Evolutionary conservation across 2,888 invertebrate species (phyloP), one percentile per base, ranked within the genome.

Genomic region (Ophion slaviceki): DNA sequence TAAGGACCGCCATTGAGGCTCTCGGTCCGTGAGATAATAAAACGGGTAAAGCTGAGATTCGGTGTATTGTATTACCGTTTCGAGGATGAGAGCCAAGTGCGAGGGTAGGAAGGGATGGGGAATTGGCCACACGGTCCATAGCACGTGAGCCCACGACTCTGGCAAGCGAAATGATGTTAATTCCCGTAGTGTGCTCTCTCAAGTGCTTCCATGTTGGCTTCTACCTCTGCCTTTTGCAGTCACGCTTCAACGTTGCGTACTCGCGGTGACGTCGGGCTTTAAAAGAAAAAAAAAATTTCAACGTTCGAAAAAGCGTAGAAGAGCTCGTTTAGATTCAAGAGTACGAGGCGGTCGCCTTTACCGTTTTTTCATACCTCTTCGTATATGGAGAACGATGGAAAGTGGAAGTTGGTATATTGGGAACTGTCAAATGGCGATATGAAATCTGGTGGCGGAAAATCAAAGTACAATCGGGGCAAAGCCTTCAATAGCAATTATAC

Each of bases 31-130:
- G 61, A 74, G 67, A 77, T 47, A 68, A n/a, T 74, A 20, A 78
- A 81, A 78, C 66, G 32, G 72, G 64, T 68, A 78, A 81, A 81
- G 53, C 53, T 2, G 61, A 68, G 40, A 80, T 76, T 84, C 74
- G 59, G 59, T 64, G 47, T 82, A 72, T 84, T 80, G 70, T 84
- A 62, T 82, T 78, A 72, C 72, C 66, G 72, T 72, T 74, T 61
- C 66, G 40, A 57, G 68, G 62, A 70, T 64, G 45, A 64, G 64
- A 36, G 53, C 28, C 20, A 57, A 67, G 36, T 66, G 40, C 10
- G 53, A 70, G 47, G 20, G 11, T 6, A 53, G 28, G 3, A 28
- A 45, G 10, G 24, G 57, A 67, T 6, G 45, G 32, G 67, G 77
- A 14, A 71, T 47, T 0, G 5, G 36, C 62, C 70, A 79, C 64